Base-by-base conservation (phyloP, 2,113 vertebrate genomes). In the Charadrius vociferus region DNA sequence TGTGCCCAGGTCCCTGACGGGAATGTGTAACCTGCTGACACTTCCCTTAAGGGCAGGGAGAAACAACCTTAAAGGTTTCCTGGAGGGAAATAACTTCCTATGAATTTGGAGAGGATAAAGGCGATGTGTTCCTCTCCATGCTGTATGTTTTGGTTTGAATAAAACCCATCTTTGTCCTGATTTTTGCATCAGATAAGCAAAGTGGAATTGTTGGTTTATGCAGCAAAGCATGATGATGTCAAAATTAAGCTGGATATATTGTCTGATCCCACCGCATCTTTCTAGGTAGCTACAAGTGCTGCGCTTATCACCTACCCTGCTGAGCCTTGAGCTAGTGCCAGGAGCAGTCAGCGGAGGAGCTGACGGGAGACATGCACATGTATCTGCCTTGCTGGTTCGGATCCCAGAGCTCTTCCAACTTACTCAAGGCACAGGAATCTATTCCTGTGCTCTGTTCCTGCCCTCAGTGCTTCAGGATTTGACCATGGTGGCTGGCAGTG, bases 11-110 rank as follows among this genome's bases (percentile, higher is more conserved):
- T 83, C 94, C 84, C 84, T 77, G 81, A 50, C 30, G 36, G 89
- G 93, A 86, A 85, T 22, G 73, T 88, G 77, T 91, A 94, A 90
- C 93, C 80, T 86, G 55, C 72, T 86, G 81, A 72, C 66, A 15
- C 53, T 92, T 97, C 86, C 93, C 93, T 89, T 62, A 80, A 63
- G 84, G 53, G 26, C 62, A 80, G 58, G 26, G 67, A 95, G 91
- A 97, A 55, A 81, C 81, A 81, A 66, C 50, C 68, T 74, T 61
- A 94, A 83, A 36, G 81, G 81, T 96, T 97, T 95, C 72, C 63
- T 85, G 93, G 43, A 91, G 82, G 68, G 88, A 93, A 95, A 74
- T 91, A 78, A 30, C 67, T 81, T 81, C 49, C 47, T 70, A 14
- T 93, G 78, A 86, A 80, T 93, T 93, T 56, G 75, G 71, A 85